Percentiles rank a stretch among this genome's conserved stretches.
These are phyloP conservation scores for Malurus cyaneus DNA, from an alignment of 2,113 vertebrate genomes.

Conservation along the genomic window DNA sequence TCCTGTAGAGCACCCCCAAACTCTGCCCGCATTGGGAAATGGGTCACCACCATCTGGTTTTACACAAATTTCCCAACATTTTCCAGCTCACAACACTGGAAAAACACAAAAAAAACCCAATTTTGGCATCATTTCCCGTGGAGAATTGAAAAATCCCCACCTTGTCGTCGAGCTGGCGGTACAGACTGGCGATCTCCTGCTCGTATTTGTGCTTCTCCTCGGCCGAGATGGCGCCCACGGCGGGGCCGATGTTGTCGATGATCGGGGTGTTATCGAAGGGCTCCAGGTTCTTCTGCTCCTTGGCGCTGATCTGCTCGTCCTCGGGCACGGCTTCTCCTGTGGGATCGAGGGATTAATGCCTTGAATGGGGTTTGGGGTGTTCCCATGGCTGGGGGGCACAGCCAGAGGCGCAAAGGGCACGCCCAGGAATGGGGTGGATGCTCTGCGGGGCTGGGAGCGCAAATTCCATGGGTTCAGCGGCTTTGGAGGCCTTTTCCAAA, in stretches of 20 bases:
- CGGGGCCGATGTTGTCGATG: constrained; percentile 78
- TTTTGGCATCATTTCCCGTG: background rate
- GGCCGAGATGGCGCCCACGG: constrained; percentile 65
- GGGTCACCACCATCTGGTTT: too few species aligned
- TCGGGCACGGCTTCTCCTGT: constrained; percentile 89
- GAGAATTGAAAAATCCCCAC: constrained; percentile 35
- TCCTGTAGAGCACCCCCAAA: background rate
- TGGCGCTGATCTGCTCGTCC: constrained; percentile 85
- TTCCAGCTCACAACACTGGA: accelerated
- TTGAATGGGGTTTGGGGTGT: too few species aligned
- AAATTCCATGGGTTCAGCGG: too few species aligned
- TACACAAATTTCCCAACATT: too few species aligned
- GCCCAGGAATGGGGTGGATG: too few species aligned
- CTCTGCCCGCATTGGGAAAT: background rate
- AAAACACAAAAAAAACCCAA: accelerated
- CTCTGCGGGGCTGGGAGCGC: too few species aligned
- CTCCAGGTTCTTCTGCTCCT: constrained; percentile 86
- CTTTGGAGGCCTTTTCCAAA: too few species aligned
- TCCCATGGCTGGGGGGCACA: too few species aligned
- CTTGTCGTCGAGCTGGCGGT: constrained; percentile 93
- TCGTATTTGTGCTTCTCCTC: constrained; percentile 85
- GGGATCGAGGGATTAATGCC: background rate
- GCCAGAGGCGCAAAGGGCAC: too few species aligned
- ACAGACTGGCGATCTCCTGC: constrained; percentile 85
- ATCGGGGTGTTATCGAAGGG: constrained; percentile 84